Base-by-base conservation (phyloP, 2,888 invertebrate species). In the Physocephala rufipes region DNA sequence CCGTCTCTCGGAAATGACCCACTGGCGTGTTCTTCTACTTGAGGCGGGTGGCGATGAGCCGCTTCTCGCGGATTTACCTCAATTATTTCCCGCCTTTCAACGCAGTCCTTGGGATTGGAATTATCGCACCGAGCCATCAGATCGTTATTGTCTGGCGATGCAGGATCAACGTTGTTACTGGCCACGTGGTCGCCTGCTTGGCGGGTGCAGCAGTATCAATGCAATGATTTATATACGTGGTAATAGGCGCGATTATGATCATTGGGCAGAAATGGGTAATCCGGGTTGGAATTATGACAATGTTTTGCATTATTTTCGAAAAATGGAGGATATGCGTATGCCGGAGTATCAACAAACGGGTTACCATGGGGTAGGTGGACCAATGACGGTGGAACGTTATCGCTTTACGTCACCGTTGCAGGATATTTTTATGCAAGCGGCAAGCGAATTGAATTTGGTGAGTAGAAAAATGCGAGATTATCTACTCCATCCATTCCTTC, bases 201-300 rank as follows among this genome's bases (percentile, higher is more conserved):
- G 92, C 26, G 96, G 96, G 0, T 92, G 91, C 16, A 94, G 95
- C 79, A 92, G 92, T 1, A 86, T 96, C 2, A 96, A 96, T 82
- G 96, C 95, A 21, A 96, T 97, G 96, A 87, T 95, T 72, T 96
- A 96, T 80, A 88, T 95, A 0, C 87, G 96, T 68, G 96, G 96
- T 0, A 95, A 96, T 81, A 89, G 89, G 66, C 88, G 87, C 2
- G 96, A 96, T 82, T 97, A 95, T 82, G 94, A 97, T 79, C 87
- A 88, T n/a, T 97, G 96, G 96, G 92, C 90, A 24, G 83, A 82
- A 15, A 82, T 92, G 80, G 96, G 96, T 0, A 92, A 89, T 74
- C 73, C 79, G 0, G 95, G 93, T 0, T 97, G 97, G 97, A 88
- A 91, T 45, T 95, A 92, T 81, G 87, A 90, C 0, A 90, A 90